These are phyloP conservation scores for Spermophilus dauricus DNA, from an alignment of 2,113 vertebrate genomes.

Conservation along the genomic window DNA sequence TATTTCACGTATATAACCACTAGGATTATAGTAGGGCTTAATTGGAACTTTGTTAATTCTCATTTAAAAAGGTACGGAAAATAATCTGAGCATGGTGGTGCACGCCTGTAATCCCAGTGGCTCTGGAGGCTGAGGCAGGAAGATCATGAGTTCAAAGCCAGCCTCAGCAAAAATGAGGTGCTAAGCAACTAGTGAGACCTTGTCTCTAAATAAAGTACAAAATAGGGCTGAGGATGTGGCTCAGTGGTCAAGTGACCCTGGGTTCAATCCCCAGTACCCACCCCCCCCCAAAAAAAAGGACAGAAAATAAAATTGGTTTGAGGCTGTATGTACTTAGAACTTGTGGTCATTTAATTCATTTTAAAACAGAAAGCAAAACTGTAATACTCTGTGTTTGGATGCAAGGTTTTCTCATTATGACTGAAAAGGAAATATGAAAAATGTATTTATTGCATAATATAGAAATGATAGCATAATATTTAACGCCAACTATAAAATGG, in stretches of 20 bases:
- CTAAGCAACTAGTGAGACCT: too few species aligned
- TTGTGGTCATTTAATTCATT: slow-evolving; percentile 57
- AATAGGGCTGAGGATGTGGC: too few species aligned
- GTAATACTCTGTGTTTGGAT: background rate
- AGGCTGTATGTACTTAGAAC: background rate
- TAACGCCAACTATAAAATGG: background rate
- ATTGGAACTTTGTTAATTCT: slow-evolving; percentile 36
- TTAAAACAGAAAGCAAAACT: slow-evolving; percentile 63
- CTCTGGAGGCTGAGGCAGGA: too few species aligned
- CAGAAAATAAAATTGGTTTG: background rate
- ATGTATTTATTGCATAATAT: background rate
- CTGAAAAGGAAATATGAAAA: slow-evolving; percentile 46
- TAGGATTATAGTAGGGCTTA: background rate
- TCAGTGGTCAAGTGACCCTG: too few species aligned
- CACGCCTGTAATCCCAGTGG: too few species aligned
- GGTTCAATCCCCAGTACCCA: too few species aligned
- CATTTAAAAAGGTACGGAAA: background rate
- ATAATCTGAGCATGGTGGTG: too few species aligned
- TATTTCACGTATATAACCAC: background rate
- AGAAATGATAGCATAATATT: background rate
- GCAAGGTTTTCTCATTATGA: slow-evolving; percentile 1
- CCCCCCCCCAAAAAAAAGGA: background rate
- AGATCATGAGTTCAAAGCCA: too few species aligned
- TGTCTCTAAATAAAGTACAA: too few species aligned
- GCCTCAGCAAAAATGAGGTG: too few species aligned